Conservation (phyloP, 2,797 vertebrate genomes). For the Phaenicophaeus curvirostris region DNA sequence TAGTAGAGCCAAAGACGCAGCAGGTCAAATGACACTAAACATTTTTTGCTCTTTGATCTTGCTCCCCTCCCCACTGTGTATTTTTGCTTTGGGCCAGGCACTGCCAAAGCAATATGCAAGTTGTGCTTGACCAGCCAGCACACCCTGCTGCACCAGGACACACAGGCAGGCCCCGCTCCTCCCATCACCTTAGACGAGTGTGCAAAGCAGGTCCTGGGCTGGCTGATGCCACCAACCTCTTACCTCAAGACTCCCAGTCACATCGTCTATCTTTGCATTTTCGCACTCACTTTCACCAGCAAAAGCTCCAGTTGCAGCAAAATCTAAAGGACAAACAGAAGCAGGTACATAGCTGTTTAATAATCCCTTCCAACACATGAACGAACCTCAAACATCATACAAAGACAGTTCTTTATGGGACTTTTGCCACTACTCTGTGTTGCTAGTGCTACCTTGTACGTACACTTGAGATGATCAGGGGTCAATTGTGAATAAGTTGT, state of each 20-base stretch:
- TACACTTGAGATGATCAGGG: background rate
- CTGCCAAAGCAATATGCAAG: rapidly evolving
- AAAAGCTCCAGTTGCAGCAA: background rate
- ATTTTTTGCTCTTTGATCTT: rapidly evolving
- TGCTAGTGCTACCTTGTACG: background rate
- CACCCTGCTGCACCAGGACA: no score
- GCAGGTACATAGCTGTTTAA: background rate
- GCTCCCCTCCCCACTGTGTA: background rate
- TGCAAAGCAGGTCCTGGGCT: background rate
- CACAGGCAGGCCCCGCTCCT: rapidly evolving
- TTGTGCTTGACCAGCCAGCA: rapidly evolving
- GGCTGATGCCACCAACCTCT: rapidly evolving
- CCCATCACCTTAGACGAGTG: background rate
- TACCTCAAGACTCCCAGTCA: slow-evolving; percentile 14
- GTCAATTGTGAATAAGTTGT: background rate
- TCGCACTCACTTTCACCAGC: background rate
- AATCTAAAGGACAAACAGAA: background rate
- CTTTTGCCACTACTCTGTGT: background rate
- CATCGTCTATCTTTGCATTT: background rate
- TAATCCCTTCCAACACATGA: background rate
- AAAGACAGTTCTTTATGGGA: background rate
- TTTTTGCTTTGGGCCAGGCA: background rate
- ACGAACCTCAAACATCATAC: background rate
- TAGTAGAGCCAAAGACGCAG: background rate
- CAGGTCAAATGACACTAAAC: background rate